Percentiles rank a stretch among this genome's conserved stretches.
Evolutionary conservation across 2,113 vertebrate genomes (phyloP).

Genomic region (Vulpes lagopus): DNA sequence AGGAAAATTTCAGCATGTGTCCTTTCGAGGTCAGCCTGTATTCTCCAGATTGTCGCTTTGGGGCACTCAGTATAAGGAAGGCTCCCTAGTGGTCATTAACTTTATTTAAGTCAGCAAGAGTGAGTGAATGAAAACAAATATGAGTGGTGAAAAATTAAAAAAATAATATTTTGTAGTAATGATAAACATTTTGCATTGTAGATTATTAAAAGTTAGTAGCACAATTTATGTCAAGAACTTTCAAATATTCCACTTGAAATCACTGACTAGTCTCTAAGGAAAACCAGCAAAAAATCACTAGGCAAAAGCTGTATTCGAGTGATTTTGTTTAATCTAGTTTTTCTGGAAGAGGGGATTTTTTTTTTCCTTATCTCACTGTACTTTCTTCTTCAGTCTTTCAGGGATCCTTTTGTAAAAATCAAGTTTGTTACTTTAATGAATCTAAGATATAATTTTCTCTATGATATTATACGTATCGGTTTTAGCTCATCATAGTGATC

Average conservation of each 20-base stretch:
- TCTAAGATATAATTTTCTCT: background rate
- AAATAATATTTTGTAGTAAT: background rate
- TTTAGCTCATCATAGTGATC: background rate
- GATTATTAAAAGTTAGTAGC: background rate
- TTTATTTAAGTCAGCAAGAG: background rate
- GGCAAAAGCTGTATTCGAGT: background rate
- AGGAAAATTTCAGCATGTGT: conserved; percentile 1
- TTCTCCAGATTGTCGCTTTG: background rate
- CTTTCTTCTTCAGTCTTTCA: conserved; percentile 4
- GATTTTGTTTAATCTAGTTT: background rate
- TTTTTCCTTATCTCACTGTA: background rate
- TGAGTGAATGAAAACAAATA: background rate
- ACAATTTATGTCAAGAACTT: background rate
- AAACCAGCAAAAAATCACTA: conserved; percentile 10
- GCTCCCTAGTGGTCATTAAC: background rate
- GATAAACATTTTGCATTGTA: background rate
- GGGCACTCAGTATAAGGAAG: background rate
- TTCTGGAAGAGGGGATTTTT: background rate
- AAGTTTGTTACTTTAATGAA: background rate
- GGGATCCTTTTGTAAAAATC: background rate
- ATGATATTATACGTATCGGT: background rate
- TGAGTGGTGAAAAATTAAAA: background rate
- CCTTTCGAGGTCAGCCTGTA: conserved; percentile 14
- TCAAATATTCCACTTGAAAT: background rate
- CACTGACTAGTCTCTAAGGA: conserved; percentile 8